phyloP scores from a whole-genome alignment of 23 tunicate species.

The Halocynthia aurantium region DNA sequence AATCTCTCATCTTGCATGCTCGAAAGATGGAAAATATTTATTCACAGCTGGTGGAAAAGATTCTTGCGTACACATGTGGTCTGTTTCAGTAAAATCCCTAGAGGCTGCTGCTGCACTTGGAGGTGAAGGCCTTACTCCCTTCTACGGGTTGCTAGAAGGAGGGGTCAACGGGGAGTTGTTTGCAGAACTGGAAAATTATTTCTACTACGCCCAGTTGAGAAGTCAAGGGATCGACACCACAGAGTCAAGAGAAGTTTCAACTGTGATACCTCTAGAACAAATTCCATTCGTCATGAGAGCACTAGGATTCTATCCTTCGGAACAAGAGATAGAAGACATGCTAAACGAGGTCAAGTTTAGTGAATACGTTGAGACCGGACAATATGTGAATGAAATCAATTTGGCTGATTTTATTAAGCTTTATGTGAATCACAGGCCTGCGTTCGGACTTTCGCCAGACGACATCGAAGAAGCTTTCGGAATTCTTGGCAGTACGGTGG shows the following conservation, averaged over 20 bases:
- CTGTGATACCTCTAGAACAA: conserved; percentile 76
- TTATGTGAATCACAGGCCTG: conserved; percentile 98
- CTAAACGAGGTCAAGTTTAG: conserved; percentile 91
- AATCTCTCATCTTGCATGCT: conserved; percentile 32
- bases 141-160: conserved; percentile 84
- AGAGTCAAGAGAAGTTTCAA: conserved; percentile 54
- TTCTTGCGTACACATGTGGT: conserved; percentile 86
- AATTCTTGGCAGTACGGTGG: conserved; percentile 13
- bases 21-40: conserved; percentile 51
- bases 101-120: conserved; percentile 73
- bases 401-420: conserved; percentile 80
- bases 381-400: conserved; percentile 80
- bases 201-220: conserved; percentile 89
- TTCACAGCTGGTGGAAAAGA: conserved; percentile 82
- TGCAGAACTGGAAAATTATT: conserved; percentile 78
- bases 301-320: conserved; percentile 93
- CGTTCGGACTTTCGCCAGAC: conserved; percentile 73
- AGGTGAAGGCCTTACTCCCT: conserved; percentile 83
- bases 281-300: conserved; percentile 87
- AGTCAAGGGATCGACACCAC: conserved; percentile 86
- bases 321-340: conserved; percentile 96
- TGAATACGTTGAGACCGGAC: conserved; percentile 73
- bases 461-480: conserved; percentile 73
- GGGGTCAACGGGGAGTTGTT: conserved; percentile 77
- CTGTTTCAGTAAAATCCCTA: conserved; percentile 50